Percentiles rank a stretch among this genome's conserved stretches.
Evolutionary conservation across 2,113 vertebrate species (phyloP).

Genomic region (Trinectes maculatus): DNA sequence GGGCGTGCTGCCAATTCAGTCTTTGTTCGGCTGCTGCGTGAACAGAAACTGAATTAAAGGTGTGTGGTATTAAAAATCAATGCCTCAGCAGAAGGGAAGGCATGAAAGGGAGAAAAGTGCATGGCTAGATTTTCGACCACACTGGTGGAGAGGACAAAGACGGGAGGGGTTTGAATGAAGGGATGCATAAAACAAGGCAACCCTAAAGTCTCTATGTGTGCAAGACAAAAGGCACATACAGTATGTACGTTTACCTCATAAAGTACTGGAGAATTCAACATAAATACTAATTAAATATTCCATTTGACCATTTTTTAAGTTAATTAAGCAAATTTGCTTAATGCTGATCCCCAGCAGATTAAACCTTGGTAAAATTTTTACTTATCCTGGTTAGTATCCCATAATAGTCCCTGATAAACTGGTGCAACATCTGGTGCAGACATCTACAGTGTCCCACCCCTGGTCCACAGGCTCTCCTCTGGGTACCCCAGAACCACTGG

Average conservation of each 20-base stretch:
- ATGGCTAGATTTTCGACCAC: neutral
- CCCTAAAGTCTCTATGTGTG: no score
- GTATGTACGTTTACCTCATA: no score
- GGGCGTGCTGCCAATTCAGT: conserved; percentile 15
- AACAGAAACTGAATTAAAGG: conserved; percentile 41
- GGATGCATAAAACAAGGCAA: no score
- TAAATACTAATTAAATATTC: no score
- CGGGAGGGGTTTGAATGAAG: conserved; percentile 3
- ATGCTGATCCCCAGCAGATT: no score
- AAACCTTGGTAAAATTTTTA: no score
- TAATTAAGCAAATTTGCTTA: no score
- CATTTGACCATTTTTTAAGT: no score
- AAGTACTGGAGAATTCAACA: no score
- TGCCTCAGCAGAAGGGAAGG: conserved; percentile 34
- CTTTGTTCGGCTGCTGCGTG: neutral
- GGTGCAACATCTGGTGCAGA: neutral
- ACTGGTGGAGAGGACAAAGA: conserved; percentile 1
- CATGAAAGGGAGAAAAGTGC: conserved; percentile 11
- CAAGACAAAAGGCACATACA: no score
- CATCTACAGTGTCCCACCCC: neutral
- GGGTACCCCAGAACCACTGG: conserved; percentile 99
- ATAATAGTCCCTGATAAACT: no score
- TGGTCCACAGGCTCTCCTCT: conserved; percentile 89
- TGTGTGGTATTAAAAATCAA: conserved; percentile 36
- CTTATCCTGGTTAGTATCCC: no score